These are phyloP conservation scores for Alitta virens DNA, from an alignment of 2,888 invertebrate genomes.

Conservation along the genomic window DNA sequence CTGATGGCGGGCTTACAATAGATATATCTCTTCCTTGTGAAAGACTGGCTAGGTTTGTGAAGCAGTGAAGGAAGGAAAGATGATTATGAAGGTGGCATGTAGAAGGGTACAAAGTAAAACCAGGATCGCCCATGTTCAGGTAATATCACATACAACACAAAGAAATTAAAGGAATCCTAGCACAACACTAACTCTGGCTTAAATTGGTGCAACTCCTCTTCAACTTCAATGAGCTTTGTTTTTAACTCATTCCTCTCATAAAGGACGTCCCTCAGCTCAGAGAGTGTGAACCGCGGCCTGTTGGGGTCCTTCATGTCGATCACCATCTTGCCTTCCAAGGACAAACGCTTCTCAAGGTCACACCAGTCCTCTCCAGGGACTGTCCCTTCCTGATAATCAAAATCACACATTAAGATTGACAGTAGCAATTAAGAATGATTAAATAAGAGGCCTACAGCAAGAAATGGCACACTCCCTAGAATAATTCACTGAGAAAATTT, in stretches of 20 bases:
- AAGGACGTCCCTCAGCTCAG: slow-evolving; percentile 81
- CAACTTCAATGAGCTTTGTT: slow-evolving; percentile 86
- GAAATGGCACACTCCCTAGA: no score
- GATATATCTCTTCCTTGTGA: no score
- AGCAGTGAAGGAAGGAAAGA: background rate
- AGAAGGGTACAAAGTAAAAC: background rate
- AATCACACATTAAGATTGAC: no score
- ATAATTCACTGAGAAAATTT: no score
- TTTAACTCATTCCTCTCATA: slow-evolving; percentile 93
- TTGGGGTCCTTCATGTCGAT: slow-evolving; percentile 59
- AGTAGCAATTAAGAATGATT: no score
- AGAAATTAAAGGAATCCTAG: background rate
- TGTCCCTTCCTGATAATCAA: no score
- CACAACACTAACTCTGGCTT: slow-evolving; percentile 62
- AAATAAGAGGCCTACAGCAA: no score
- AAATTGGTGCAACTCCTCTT: slow-evolving; percentile 81
- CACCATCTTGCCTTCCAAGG: slow-evolving; percentile 51
- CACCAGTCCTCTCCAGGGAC: no score
- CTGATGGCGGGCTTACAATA: no score
- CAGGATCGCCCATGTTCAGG: background rate
- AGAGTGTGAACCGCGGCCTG: slow-evolving; percentile 77
- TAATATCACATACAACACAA: background rate
- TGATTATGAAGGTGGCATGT: background rate
- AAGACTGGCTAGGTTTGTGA: no score
- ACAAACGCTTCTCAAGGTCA: slow-evolving; percentile 32